Evolutionary conservation across 2,113 vertebrate species (phyloP).

Genomic region (Marcusenius ussheri): DNA sequence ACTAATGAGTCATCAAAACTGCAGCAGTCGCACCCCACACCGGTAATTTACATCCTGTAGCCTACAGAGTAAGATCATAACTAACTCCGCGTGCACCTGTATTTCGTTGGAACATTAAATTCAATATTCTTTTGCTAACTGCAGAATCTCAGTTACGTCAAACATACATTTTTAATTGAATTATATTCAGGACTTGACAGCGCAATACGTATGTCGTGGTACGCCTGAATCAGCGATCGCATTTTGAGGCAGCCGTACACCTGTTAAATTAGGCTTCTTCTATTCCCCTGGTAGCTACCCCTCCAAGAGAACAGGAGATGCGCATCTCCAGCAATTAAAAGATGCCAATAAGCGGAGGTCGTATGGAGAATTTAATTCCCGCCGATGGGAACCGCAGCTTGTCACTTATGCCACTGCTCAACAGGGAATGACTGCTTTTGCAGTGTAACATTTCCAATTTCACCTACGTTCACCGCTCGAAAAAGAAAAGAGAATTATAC

Average conservation of each 20-base stretch:
- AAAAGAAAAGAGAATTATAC: too few relatives aligned
- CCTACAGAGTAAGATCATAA: background rate
- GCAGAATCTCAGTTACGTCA: background rate
- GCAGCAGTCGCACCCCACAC: background rate
- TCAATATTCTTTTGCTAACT: background rate
- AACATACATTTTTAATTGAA: background rate
- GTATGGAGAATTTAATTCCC: slow-evolving; percentile 54
- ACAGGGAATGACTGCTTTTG: background rate
- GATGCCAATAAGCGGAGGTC: slow-evolving; percentile 30
- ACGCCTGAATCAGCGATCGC: background rate
- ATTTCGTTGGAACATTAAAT: background rate
- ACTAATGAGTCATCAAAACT: background rate
- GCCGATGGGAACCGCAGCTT: slow-evolving; percentile 31
- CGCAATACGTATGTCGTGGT: background rate
- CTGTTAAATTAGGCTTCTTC: slow-evolving; percentile 41
- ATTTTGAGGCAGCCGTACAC: slow-evolving; percentile 22
- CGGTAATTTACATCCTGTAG: background rate
- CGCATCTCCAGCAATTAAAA: slow-evolving; percentile 50
- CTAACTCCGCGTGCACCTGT: background rate
- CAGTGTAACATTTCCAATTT: background rate
- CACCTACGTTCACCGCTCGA: background rate
- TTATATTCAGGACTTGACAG: background rate
- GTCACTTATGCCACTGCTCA: slow-evolving; percentile 18
- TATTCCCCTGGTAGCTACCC: slow-evolving; percentile 43
- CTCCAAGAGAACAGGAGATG: slow-evolving; percentile 34